These are phyloP conservation scores for Jacana jacana DNA, from an alignment of 2,113 vertebrate genomes.

Conservation along the genomic window DNA sequence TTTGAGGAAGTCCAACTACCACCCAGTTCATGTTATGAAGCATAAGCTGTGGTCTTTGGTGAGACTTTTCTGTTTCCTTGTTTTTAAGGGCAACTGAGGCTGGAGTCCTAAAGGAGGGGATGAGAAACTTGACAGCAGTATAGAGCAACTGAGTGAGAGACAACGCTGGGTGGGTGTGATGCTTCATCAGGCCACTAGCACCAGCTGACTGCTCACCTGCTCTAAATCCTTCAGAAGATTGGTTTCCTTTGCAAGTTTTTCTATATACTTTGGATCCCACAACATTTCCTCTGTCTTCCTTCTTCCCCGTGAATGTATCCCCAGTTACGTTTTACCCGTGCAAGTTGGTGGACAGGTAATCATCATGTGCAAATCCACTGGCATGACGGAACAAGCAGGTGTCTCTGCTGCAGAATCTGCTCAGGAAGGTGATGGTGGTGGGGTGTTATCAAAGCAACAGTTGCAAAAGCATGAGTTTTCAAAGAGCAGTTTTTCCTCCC, in stretches of 20 bases:
- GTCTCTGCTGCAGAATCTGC: background rate
- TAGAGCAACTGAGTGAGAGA: background rate
- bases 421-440: background rate
- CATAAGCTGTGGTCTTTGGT: background rate
- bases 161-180: accelerated
- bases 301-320: background rate
- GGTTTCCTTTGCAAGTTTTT: background rate
- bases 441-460: background rate
- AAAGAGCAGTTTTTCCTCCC: background rate
- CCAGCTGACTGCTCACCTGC: background rate
- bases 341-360: background rate
- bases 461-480: background rate
- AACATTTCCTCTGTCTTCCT: background rate
- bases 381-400: background rate
- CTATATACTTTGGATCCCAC: background rate
- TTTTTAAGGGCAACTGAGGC: background rate
- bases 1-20: background rate
- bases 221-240: background rate
- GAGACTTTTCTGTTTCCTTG: background rate
- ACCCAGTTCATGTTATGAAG: background rate
- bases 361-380: background rate
- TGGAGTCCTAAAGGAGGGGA: background rate
- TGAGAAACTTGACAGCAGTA: background rate
- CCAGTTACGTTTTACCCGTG: background rate
- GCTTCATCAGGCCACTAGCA: background rate